Evolutionary conservation across 2,113 vertebrate genomes (phyloP).

Genomic region (Myocastor coypus): DNA sequence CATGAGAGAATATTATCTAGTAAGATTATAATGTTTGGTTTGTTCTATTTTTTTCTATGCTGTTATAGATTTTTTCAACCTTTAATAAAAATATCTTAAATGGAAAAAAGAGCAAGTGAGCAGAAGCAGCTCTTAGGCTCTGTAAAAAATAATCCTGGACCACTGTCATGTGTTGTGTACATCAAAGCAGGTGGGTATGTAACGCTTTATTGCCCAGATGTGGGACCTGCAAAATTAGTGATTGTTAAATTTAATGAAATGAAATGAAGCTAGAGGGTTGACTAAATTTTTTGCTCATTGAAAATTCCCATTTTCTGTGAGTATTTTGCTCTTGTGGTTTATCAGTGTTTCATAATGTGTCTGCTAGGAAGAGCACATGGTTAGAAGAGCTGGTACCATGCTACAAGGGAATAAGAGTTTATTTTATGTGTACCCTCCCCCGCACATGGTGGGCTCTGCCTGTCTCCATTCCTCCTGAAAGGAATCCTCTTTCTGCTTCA

Average conservation of each 20-base stretch:
- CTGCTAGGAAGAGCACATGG: neutral
- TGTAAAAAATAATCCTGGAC: neutral
- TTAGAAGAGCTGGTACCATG: neutral
- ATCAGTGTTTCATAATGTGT: neutral
- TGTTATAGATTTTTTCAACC: conserved; percentile 84
- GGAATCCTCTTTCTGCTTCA: neutral
- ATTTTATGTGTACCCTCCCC: no score
- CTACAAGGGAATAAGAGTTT: neutral
- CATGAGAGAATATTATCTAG: conserved; percentile 85
- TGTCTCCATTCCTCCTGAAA: neutral
- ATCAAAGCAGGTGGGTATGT: neutral
- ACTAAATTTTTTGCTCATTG: neutral
- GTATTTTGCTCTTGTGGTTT: neutral
- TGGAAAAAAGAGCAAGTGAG: neutral
- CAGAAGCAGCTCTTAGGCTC: neutral
- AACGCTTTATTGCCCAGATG: neutral
- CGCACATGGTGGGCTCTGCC: neutral
- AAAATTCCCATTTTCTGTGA: neutral
- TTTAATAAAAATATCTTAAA: conserved; percentile 92
- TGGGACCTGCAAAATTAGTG: neutral
- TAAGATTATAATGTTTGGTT: conserved; percentile 85
- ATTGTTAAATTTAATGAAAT: neutral
- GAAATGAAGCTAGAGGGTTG: neutral
- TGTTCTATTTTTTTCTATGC: conserved; percentile 79
- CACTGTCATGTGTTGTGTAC: neutral